Base-by-base conservation (phyloP, 2,113 vertebrate species). In the Scomber scombrus region DNA sequence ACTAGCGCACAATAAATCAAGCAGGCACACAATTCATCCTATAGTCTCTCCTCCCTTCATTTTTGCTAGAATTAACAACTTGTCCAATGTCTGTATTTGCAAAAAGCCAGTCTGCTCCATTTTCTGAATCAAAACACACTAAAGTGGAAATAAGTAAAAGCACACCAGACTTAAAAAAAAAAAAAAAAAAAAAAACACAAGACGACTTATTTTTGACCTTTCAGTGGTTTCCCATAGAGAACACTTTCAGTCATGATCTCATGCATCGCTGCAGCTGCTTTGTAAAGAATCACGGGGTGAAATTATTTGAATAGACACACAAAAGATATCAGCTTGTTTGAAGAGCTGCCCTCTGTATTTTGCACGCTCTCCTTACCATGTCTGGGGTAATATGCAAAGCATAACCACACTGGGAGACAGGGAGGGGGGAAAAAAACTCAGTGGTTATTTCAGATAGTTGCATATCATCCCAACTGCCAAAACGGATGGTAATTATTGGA, bases 1-100 rank as follows among this genome's bases (percentile, higher is more conserved):
- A 95, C 93, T 71, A 47, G 78, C 15, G 60, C 81, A 56, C 82
- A 87, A 91, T 94, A 88, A 93, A 93, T 92, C 91, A 91, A 76
- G 68, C 23, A 0, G 66, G 66, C 69, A 71, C 80, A 60, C 75
- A 55, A 76, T 86, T 80, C 63, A 87, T 87, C 74, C 73, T 3
- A n/a, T 57, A 23, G 15, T 66, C 43, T 63, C 65, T 71, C 19
- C 47, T 71, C 58, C 50, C 7, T 61, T 62, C 54, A 61, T 85
- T 81, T 78, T 60, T 62, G 69, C 63, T 73, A 9, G 76, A 82
- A 78, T 62, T 8, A 89, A 78, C 52, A 45, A 83, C 54, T 73
- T 76, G 23, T 84, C 57, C 47, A 77, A 74, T 21, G 23, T 49
- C 50, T 69, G 43, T 16, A 43, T 71, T 82, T 50, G 45, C 3